phyloP scores from a whole-genome alignment of 2,888 invertebrate genomes.

The Drosophila prostipennis region DNA sequence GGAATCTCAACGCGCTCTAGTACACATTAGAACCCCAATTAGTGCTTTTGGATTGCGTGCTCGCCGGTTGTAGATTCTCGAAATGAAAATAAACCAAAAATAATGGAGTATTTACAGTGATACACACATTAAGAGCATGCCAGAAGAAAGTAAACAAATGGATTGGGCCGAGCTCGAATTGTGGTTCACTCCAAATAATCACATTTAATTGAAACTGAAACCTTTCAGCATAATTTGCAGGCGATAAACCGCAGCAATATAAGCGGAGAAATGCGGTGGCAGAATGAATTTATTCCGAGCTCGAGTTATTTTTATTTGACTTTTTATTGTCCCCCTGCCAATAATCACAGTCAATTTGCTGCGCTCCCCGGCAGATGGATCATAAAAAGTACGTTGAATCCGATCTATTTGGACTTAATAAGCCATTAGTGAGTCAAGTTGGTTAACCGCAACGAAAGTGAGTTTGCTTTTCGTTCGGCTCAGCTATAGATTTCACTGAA shows the following conservation, averaged over 20 bases:
- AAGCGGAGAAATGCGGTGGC: neutral
- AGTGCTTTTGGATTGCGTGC: conserved; percentile 52
- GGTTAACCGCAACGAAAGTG: conserved; percentile 78
- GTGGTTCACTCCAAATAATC: conserved; percentile 16
- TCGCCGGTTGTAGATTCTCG: conserved; percentile 32
- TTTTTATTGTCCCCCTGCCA: conserved; percentile 24
- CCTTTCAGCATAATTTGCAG: conserved; percentile 25
- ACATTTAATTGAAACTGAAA: conserved; percentile 22
- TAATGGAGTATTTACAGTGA: conserved; percentile 14
- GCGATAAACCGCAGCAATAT: conserved; percentile 29
- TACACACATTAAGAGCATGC: conserved; percentile 19
- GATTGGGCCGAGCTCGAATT: neutral
- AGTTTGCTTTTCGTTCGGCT: conserved; percentile 54
- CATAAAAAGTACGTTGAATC: conserved; percentile 52
- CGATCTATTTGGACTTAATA: conserved; percentile 77
- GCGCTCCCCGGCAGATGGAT: conserved; percentile 67
- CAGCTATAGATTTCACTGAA: conserved; percentile 62
- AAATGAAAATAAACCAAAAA: neutral
- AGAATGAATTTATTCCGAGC: conserved; percentile 7
- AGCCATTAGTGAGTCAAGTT: conserved; percentile 75
- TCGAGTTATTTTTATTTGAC: conserved; percentile 8
- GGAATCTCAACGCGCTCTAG: conserved; percentile 67
- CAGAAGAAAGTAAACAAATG: conserved; percentile 31
- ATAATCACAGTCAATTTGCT: conserved; percentile 61
- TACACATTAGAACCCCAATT: conserved; percentile 59